phyloP scores from a whole-genome alignment of 2,113 vertebrate species.

The Callorhinus ursinus region DNA sequence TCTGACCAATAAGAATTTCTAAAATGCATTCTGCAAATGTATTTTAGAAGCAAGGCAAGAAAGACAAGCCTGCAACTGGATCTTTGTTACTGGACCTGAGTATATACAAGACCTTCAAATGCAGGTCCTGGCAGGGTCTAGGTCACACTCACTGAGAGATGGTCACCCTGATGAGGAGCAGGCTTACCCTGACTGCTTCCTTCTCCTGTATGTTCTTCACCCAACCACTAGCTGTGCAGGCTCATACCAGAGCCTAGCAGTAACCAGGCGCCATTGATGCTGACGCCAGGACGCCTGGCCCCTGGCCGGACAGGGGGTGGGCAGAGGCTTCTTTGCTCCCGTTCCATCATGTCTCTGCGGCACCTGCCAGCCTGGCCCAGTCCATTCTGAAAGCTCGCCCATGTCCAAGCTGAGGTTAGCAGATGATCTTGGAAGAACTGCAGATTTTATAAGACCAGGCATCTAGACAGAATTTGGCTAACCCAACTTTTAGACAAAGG shows the following conservation, averaged over 20 bases:
- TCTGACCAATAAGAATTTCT: slow-evolving; percentile 3
- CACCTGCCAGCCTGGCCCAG: not conserved
- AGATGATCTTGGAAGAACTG: not conserved
- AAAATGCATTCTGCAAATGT: not conserved
- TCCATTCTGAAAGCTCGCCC: not conserved
- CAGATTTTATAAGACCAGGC: not conserved
- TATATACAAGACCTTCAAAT: not conserved
- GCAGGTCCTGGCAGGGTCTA: not conserved
- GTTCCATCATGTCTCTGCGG: not conserved
- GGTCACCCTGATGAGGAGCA: not conserved
- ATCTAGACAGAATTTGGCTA: not conserved
- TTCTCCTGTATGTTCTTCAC: not conserved
- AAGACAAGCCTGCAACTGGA: not conserved
- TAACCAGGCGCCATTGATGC: not conserved
- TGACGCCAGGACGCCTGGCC: not conserved
- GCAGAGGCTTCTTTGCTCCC: not conserved
- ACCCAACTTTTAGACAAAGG: not conserved
- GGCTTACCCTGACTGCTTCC: not conserved
- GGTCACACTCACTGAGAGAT: not conserved
- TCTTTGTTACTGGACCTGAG: not conserved
- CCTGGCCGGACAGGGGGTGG: not conserved
- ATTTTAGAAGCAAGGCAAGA: not conserved
- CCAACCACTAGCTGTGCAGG: not conserved
- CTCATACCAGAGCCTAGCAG: not conserved
- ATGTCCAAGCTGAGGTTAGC: not conserved